Evolutionary conservation across 2,888 invertebrate species (phyloP).

Genomic region (Azorinus chamasolen): DNA sequence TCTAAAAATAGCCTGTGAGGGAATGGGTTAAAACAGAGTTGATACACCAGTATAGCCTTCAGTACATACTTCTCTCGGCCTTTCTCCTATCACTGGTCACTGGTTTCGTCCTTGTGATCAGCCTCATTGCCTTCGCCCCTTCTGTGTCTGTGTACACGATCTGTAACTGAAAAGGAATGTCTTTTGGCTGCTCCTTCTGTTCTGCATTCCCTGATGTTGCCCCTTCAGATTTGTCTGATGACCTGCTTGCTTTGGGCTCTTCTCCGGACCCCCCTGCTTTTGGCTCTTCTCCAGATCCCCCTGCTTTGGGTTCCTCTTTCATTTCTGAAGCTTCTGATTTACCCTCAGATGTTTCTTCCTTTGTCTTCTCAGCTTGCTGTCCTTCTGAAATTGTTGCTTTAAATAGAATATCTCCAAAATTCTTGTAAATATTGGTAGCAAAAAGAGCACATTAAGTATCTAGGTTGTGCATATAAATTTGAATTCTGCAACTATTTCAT

Average conservation of each 20-base stretch:
- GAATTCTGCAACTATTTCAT: too few relatives aligned
- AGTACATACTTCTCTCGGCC: slow-evolving; percentile 80
- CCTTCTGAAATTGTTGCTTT: too few relatives aligned
- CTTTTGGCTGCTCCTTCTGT: slow-evolving; percentile 25
- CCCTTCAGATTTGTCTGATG: not conserved
- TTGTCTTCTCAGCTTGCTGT: slow-evolving; percentile 1
- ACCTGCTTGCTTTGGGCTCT: slow-evolving; percentile 2
- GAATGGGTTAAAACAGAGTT: too few relatives aligned
- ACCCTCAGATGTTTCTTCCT: not conserved
- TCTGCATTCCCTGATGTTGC: slow-evolving; percentile 12
- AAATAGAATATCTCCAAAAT: too few relatives aligned
- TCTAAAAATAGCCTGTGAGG: too few relatives aligned
- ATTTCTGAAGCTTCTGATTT: not conserved
- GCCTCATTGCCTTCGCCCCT: slow-evolving; percentile 82
- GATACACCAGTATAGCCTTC: too few relatives aligned
- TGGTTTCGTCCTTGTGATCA: slow-evolving; percentile 80
- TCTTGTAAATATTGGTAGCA: too few relatives aligned
- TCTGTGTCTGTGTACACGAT: slow-evolving; percentile 83
- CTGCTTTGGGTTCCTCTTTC: not conserved
- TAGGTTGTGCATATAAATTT: too few relatives aligned
- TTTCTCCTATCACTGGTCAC: slow-evolving; percentile 77
- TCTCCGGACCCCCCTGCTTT: slow-evolving; percentile 11
- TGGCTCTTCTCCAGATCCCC: slow-evolving; percentile 1
- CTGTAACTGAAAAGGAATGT: slow-evolving; percentile 84
- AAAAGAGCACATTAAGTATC: too few relatives aligned